A percentile compares a stretch with the other conserved stretches of the same genome.
Evolutionary conservation across 1,140 invertebrate species (phyloP).

Genomic region (Paramacrobiotus metropolitanus): DNA sequence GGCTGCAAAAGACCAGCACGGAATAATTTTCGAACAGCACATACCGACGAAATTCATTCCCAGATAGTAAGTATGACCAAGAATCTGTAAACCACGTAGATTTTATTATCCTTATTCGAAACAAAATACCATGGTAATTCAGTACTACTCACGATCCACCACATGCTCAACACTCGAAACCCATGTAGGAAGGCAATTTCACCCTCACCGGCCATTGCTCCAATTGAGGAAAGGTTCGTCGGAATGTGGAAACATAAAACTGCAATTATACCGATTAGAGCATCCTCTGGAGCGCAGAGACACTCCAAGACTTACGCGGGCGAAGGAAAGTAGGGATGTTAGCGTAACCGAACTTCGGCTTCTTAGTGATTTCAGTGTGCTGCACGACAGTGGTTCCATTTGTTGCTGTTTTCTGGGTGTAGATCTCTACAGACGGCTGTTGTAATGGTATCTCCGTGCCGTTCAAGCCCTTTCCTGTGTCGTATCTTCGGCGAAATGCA

Average conservation of each 20-base stretch:
- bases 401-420: too few relatives aligned
- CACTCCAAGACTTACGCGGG: neutral
- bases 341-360: neutral
- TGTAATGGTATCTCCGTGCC: constrained; percentile 1
- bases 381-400: too few relatives aligned
- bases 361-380: neutral
- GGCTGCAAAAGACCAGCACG: too few relatives aligned
- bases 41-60: neutral
- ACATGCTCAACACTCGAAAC: constrained; percentile 18
- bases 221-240: neutral
- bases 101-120: neutral
- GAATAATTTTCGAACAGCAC: too few relatives aligned
- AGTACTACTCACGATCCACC: constrained; percentile 14
- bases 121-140: neutral
- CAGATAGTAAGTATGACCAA: constrained; percentile 17
- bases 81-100: constrained; percentile 8
- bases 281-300: neutral
- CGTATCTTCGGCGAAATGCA: neutral
- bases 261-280: neutral
- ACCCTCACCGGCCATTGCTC: neutral
- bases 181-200: constrained; percentile 14
- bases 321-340: neutral
- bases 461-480: too few relatives aligned
- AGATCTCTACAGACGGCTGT: too few relatives aligned
- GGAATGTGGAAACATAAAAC: neutral